A percentile compares a stretch with the other conserved stretches of the same genome.
Evolutionary conservation across 1,140 invertebrate species (phyloP).

Genomic region (Cydia amplana): DNA sequence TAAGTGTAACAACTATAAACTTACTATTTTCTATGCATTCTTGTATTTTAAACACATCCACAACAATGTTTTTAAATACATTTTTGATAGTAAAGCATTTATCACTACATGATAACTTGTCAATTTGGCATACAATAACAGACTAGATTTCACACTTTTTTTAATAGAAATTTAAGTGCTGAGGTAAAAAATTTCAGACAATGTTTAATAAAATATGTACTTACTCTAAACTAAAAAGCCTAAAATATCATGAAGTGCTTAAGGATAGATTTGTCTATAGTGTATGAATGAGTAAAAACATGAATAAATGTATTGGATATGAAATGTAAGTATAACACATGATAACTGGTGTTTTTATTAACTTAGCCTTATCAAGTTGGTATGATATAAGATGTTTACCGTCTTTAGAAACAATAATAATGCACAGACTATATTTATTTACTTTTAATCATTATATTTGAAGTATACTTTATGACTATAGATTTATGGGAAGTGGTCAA

Average conservation of each 20-base stretch:
- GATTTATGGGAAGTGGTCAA: not conserved
- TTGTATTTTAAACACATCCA: slow-evolving; percentile 19
- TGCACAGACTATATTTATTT: slow-evolving; percentile 33
- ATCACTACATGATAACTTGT: slow-evolving; percentile 49
- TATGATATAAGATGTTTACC: slow-evolving; percentile 62
- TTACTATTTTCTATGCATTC: slow-evolving; percentile 73
- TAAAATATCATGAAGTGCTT: not conserved
- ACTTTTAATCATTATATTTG: slow-evolving; percentile 2
- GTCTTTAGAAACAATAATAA: slow-evolving; percentile 33
- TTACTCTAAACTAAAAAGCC: not conserved
- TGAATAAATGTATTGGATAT: slow-evolving; percentile 1
- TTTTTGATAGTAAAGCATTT: slow-evolving; percentile 39
- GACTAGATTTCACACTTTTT: slow-evolving; percentile 47
- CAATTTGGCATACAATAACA: slow-evolving; percentile 52
- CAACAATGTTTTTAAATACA: slow-evolving; percentile 36
- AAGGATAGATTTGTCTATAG: not conserved
- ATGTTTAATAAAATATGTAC: slow-evolving; percentile 2
- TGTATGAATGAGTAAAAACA: slow-evolving; percentile 5
- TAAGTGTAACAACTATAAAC: slow-evolving; percentile 40
- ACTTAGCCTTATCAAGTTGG: slow-evolving; percentile 61
- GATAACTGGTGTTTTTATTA: slow-evolving; percentile 63
- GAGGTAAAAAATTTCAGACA: not conserved
- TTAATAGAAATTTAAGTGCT: slow-evolving; percentile 34
- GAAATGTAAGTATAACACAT: slow-evolving; percentile 22
- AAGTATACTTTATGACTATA: not conserved